Conservation (phyloP, 2,113 vertebrate genomes). For the Clarias magur region DNA sequence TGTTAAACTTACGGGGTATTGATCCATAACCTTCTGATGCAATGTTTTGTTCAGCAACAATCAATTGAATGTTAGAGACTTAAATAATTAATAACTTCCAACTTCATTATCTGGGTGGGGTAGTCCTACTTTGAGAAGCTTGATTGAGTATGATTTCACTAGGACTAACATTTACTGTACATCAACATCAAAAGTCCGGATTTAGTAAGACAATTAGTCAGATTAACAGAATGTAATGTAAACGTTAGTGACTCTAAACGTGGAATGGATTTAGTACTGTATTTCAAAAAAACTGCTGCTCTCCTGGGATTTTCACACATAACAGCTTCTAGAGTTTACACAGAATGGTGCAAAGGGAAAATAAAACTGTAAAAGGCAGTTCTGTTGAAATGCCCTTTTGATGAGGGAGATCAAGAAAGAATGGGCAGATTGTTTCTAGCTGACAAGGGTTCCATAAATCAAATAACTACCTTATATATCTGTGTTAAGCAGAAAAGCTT, state of each 20-base stretch:
- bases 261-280: neutral
- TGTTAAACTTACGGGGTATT: too few species aligned
- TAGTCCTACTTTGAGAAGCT: too few species aligned
- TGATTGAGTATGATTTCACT: too few species aligned
- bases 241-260: neutral
- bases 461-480: neutral
- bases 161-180: too few species aligned
- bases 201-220: too few species aligned
- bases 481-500: neutral
- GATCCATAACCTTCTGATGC: too few species aligned
- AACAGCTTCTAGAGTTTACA: neutral
- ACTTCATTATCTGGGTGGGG: too few species aligned
- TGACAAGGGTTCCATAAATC: neutral
- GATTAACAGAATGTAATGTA: too few species aligned
- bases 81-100: too few species aligned
- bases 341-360: neutral
- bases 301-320: neutral
- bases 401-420: slow-evolving; percentile 40
- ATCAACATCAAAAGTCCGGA: too few species aligned
- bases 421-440: neutral
- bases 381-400: neutral
- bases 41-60: too few species aligned
- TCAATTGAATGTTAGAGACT: too few species aligned
- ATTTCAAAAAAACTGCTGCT: neutral
- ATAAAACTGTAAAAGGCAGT: neutral